Evolutionary conservation across 2,888 invertebrate genomes (phyloP).

Genomic region (Lithophane leautieri): DNA sequence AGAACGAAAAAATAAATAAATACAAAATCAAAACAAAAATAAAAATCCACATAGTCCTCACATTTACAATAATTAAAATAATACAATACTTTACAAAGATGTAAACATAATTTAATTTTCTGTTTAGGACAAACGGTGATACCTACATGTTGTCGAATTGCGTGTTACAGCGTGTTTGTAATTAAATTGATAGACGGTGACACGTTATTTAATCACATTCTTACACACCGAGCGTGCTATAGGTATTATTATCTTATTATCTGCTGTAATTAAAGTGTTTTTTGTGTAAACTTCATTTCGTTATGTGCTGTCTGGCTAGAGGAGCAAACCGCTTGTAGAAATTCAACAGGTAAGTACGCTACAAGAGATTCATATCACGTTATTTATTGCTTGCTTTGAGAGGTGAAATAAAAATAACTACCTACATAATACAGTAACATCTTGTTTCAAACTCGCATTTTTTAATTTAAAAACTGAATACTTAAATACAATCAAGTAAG

Average conservation of each 20-base stretch:
- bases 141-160: conserved; percentile 15
- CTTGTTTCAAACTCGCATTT: not conserved
- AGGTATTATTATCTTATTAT: not conserved
- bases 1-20: too few relatives aligned
- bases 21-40: too few relatives aligned
- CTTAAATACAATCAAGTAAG: too few relatives aligned
- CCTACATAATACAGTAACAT: not conserved
- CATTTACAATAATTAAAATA: too few relatives aligned
- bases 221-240: not conserved
- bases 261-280: conserved; percentile 4
- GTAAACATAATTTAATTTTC: not conserved
- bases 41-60: too few relatives aligned
- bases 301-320: not conserved
- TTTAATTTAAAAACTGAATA: too few relatives aligned
- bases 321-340: not conserved
- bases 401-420: not conserved
- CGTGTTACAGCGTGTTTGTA: conserved; percentile 11
- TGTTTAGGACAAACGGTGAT: not conserved
- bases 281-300: not conserved
- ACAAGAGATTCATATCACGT: not conserved
- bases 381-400: not conserved
- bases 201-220: conserved; percentile 28
- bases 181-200: not conserved
- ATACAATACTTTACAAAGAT: too few relatives aligned
- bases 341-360: not conserved